phyloP scores from a whole-genome alignment of 2,113 vertebrate species.

The Lycocorax pyrrhopterus region DNA sequence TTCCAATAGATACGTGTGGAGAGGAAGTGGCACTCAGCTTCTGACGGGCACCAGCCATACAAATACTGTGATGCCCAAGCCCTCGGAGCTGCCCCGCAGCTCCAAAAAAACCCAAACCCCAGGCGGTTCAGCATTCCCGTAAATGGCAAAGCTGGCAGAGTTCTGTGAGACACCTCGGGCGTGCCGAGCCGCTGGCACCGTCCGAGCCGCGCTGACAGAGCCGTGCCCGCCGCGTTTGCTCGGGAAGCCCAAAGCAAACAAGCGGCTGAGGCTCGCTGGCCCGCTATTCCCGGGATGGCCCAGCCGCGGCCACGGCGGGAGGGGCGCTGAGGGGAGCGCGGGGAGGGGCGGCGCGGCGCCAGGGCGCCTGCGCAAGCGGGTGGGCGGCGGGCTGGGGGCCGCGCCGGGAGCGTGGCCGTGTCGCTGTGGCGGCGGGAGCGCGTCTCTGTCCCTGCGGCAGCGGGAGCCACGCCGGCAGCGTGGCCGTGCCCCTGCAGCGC shows the following conservation, averaged over 20 bases:
- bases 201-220: neutral
- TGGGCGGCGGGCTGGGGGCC: neutral
- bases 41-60: accelerated
- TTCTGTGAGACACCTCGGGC: accelerated
- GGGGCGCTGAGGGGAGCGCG: neutral
- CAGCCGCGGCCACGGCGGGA: accelerated
- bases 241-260: neutral
- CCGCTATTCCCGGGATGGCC: neutral
- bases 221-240: neutral
- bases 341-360: neutral
- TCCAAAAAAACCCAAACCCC: neutral
- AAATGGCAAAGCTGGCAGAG: neutral
- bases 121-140: accelerated
- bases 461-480: neutral
- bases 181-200: neutral
- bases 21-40: neutral
- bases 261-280: accelerated
- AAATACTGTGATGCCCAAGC: neutral
- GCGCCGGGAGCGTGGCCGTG: neutral
- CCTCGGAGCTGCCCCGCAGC: neutral
- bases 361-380: neutral
- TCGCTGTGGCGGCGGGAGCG: neutral
- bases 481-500: neutral
- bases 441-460: neutral
- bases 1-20: accelerated